A percentile compares a stretch with the other conserved stretches of the same genome.
These are phyloP conservation scores for Siniperca obscura DNA, from an alignment of 2,797 vertebrate species.

Conservation along the genomic window DNA sequence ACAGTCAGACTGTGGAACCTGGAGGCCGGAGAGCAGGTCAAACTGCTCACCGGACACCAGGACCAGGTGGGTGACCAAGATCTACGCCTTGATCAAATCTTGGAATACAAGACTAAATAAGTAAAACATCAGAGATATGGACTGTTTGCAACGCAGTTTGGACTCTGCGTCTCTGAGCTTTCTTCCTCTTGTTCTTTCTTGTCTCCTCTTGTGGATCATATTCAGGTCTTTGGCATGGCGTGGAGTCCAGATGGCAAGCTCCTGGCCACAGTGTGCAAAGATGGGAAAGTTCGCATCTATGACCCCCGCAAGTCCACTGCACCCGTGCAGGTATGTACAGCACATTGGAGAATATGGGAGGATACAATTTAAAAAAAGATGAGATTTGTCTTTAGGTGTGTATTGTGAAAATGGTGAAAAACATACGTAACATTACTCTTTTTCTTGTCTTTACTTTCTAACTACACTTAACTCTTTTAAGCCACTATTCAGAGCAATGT, in stretches of 20 bases:
- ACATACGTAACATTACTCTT: no score
- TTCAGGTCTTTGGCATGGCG: conserved; percentile 92
- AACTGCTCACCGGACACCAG: conserved; percentile 88
- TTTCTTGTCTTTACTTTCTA: background rate
- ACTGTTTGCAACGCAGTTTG: background rate
- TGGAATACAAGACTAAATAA: background rate
- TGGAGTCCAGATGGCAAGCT: conserved; percentile 93
- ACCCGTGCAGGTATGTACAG: conserved; percentile 86
- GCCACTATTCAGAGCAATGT: background rate
- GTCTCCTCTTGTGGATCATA: background rate
- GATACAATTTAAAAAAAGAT: background rate
- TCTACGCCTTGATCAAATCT: background rate
- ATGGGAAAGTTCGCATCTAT: conserved; percentile 90
- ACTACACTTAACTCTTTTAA: background rate
- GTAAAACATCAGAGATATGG: background rate
- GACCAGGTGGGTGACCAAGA: conserved; percentile 88
- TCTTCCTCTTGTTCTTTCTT: background rate
- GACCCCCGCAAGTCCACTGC: conserved; percentile 86
- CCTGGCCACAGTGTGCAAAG: conserved; percentile 93
- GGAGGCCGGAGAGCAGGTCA: conserved; percentile 77
- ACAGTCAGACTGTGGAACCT: conserved; percentile 92
- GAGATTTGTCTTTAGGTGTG: background rate
- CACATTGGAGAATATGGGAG: background rate
- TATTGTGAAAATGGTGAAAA: background rate
- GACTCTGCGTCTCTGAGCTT: background rate